Base-by-base conservation (phyloP, 2,888 invertebrate species). In the Doris montereyensis region DNA sequence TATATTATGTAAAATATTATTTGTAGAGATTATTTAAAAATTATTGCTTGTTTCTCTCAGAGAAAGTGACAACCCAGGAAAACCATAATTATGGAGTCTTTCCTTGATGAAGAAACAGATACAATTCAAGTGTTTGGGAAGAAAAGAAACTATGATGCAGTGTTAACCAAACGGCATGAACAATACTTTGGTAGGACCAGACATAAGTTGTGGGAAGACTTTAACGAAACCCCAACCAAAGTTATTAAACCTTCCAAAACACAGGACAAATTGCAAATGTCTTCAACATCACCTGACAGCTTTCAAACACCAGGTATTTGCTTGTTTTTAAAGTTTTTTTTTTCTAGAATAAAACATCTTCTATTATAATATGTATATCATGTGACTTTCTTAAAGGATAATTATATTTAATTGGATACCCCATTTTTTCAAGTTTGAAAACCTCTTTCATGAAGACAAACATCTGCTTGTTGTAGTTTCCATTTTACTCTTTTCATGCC, bases 61-160 rank as follows among this genome's bases (percentile, higher is more conserved):
- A 57, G 1, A 24, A 52, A 73, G 17, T 74, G 60, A 2, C 1
- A 32, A 32, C 35, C 34, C 2, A 70, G 10, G 13, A 26, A 26
- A 32, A 4, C 34, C 10, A 30, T 21, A 34, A 70, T 30, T n/a
- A 85, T 85, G 84, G 81, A 84, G 24, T 81, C 81, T 0, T 78
- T 84, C 21, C 82, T 81, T 62, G 88, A 88, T 41, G 86, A 84
- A 26, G n/a, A n/a, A n/a, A n/a, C n/a, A n/a, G n/a, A n/a, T n/a
- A n/a, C n/a, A n/a, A 88, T 87, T 3, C 83, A 83, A 28, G 81
- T 88, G 0, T 83, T 87, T 58, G 83, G 86, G 2, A 88, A 88
- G 88, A 87, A 86, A 78, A 72, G 86, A 58, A 86, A 88, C 70
- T 88, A 87, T 84, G 86, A 86, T 67, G 83, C 83, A 26, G 87